Evolutionary conservation across 1,140 invertebrate genomes (phyloP).

Genomic region (Sminthurides bifidus): DNA sequence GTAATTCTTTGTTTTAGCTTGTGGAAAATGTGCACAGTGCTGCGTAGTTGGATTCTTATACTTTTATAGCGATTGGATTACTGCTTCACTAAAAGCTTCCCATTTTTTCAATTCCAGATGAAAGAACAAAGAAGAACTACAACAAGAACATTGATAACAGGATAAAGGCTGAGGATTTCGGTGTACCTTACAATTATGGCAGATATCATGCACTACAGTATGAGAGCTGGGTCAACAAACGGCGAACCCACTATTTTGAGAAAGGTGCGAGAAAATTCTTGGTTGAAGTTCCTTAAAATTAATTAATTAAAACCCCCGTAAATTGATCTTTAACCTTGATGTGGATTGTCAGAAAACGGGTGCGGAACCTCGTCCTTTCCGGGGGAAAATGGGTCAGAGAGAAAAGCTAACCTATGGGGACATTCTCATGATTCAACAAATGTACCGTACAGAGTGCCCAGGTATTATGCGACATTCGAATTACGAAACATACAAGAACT

Average conservation of each 20-base stretch:
- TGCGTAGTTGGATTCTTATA: not conserved
- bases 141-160: slow-evolving; percentile 19
- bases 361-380: slow-evolving; percentile 6
- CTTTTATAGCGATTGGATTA: not conserved
- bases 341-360: not conserved
- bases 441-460: slow-evolving; percentile 47
- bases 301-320: not conserved
- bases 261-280: slow-evolving; percentile 6
- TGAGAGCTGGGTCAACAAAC: slow-evolving; percentile 19
- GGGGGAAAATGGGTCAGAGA: slow-evolving; percentile 47
- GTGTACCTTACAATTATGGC: slow-evolving; percentile 25
- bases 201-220: slow-evolving; percentile 26
- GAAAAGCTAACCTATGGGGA: slow-evolving; percentile 58
- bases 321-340: not conserved
- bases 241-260: slow-evolving; percentile 20
- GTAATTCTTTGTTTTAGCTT: not conserved
- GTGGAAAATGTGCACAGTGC: not conserved
- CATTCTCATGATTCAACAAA: slow-evolving; percentile 57
- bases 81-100: not conserved
- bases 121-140: slow-evolving; percentile 17
- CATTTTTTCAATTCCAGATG: slow-evolving; percentile 8
- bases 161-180: slow-evolving; percentile 9
- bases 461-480: slow-evolving; percentile 2
- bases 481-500: not conserved
- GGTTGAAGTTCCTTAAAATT: not conserved